A percentile compares a stretch with the other conserved stretches of the same genome.
phyloP scores from a whole-genome alignment of 2,888 invertebrate genomes.

The Anarsia innoxiella region DNA sequence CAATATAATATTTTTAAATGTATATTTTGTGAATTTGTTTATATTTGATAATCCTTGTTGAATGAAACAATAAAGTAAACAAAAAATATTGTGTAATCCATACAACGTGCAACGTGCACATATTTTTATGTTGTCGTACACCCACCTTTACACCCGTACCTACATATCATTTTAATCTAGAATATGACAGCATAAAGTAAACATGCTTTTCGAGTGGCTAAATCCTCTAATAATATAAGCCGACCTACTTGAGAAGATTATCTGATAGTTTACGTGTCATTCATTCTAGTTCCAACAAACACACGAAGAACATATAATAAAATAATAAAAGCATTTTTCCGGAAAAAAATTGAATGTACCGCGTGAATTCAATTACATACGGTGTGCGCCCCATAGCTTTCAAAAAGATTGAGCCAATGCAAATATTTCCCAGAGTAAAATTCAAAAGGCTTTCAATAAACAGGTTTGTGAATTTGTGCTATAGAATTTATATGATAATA shows the following conservation, averaged over 20 bases:
- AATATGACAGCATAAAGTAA: slow-evolving; percentile 34
- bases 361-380: slow-evolving; percentile 44
- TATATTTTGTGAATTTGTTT: too few relatives aligned
- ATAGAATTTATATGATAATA: not conserved
- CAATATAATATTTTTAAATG: too few relatives aligned
- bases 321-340: slow-evolving; percentile 35
- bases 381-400: slow-evolving; percentile 34
- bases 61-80: too few relatives aligned
- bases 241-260: slow-evolving; percentile 46
- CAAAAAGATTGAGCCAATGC: slow-evolving; percentile 51
- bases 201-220: slow-evolving; percentile 29
- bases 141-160: too few relatives aligned
- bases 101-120: too few relatives aligned
- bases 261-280: slow-evolving; percentile 24
- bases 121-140: too few relatives aligned
- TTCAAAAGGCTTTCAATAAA: slow-evolving; percentile 37
- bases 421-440: slow-evolving; percentile 49
- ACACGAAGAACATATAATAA: slow-evolving; percentile 34
- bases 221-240: slow-evolving; percentile 25
- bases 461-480: slow-evolving; percentile 33
- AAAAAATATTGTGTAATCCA: too few relatives aligned
- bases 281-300: too few relatives aligned
- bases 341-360: slow-evolving; percentile 42
- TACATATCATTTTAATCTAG: slow-evolving; percentile 28
- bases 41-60: too few relatives aligned